Evolutionary conservation across 2,113 vertebrate genomes (phyloP).

Genomic region (Lycaon pictus): DNA sequence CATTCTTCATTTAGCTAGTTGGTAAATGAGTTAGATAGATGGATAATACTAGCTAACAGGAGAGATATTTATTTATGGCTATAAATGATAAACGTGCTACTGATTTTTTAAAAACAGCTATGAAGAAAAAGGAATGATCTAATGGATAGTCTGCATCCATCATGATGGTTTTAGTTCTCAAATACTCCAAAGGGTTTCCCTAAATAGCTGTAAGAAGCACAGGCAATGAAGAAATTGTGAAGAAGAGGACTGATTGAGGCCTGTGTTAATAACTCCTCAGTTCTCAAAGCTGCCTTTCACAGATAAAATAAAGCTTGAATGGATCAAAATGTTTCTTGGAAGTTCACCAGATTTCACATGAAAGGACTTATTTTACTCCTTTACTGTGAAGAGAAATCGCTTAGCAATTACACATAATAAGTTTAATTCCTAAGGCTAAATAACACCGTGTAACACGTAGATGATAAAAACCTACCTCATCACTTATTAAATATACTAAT

Average conservation of each 20-base stretch:
- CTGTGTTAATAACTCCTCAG: background rate
- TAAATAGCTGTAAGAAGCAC: background rate
- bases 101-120: background rate
- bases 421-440: slow-evolving; percentile 30
- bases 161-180: slow-evolving; percentile 19
- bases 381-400: slow-evolving; percentile 12
- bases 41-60: background rate
- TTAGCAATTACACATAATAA: slow-evolving; percentile 38
- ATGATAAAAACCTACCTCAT: background rate
- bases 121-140: background rate
- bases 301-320: slow-evolving; percentile 60
- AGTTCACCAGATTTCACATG: slow-evolving; percentile 55
- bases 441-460: background rate
- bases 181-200: slow-evolving; percentile 21
- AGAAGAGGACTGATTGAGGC: background rate
- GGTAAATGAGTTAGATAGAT: slow-evolving; percentile 20
- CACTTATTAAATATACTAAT: background rate
- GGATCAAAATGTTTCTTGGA: slow-evolving; percentile 63
- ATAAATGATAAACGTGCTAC: background rate
- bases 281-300: slow-evolving; percentile 68
- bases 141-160: background rate
- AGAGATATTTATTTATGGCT: background rate
- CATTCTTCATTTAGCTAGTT: background rate
- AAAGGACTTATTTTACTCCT: slow-evolving; percentile 54
- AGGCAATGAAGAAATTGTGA: background rate